A percentile compares a stretch with the other conserved stretches of the same genome.
Conservation (phyloP, 2,797 vertebrate species). For the Hafferia zeledoni region DNA sequence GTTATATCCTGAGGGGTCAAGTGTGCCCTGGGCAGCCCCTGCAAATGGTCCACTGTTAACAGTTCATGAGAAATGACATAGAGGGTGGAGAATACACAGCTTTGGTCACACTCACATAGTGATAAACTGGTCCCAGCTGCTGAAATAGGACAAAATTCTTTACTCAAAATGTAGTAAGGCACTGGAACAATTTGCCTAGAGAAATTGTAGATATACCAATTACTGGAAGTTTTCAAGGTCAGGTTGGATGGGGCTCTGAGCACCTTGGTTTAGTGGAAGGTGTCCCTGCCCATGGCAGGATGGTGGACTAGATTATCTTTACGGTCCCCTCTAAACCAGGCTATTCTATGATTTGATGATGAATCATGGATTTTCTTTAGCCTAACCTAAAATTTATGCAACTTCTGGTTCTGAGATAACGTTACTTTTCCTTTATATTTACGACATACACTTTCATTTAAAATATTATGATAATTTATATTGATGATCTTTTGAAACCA, state of each 20-base stretch:
- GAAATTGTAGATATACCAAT: not conserved
- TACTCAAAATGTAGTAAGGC: not conserved
- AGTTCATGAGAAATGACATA: too few relatives aligned
- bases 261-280: not conserved
- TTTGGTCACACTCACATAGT: too few relatives aligned
- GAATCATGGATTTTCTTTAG: not conserved
- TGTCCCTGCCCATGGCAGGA: not conserved
- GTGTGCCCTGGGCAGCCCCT: too few relatives aligned
- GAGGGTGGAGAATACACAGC: too few relatives aligned
- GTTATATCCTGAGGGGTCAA: too few relatives aligned
- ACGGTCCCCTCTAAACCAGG: rapidly evolving
- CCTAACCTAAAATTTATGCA: not conserved
- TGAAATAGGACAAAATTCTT: not conserved
- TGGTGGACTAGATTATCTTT: not conserved
- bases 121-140: too few relatives aligned
- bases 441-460: not conserved
- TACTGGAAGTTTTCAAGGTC: not conserved
- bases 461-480: not conserved
- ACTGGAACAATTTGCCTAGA: rapidly evolving
- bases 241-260: not conserved
- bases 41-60: too few relatives aligned
- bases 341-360: not conserved
- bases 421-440: not conserved
- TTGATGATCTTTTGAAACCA: not conserved
- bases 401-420: not conserved